These are phyloP conservation scores for Micromys minutus DNA, from an alignment of 2,113 vertebrate genomes.

Conservation along the genomic window DNA sequence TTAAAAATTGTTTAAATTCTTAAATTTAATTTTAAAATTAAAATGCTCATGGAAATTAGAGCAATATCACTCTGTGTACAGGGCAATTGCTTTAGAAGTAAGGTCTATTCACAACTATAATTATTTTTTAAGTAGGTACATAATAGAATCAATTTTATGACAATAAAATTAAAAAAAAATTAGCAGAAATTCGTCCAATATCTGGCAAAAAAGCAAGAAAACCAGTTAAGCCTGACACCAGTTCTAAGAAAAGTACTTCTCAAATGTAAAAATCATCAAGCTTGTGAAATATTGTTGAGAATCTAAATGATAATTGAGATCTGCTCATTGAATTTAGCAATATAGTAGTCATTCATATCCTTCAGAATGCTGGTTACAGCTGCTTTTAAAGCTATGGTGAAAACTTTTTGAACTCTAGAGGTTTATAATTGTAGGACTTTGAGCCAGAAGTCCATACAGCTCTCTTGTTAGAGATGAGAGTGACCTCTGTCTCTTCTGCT, in stretches of 20 bases:
- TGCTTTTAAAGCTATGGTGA: background rate
- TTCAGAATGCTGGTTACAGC: too few relatives aligned
- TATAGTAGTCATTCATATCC: background rate
- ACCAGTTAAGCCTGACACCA: background rate
- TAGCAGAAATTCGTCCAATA: background rate
- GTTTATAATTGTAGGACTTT: too few relatives aligned
- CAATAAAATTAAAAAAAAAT: background rate
- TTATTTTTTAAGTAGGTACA: background rate
- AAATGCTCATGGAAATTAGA: too few relatives aligned
- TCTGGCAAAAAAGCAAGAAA: background rate
- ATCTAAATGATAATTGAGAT: background rate
- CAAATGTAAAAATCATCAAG: background rate
- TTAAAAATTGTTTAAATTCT: background rate
- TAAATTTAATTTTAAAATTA: too few relatives aligned
- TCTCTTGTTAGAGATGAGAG: too few relatives aligned
- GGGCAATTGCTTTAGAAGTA: background rate
- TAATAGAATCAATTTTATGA: background rate
- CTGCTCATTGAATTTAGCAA: background rate
- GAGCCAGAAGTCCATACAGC: too few relatives aligned
- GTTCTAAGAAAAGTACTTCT: background rate
- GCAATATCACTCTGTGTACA: background rate
- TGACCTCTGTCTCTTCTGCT: too few relatives aligned
- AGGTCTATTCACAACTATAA: background rate
- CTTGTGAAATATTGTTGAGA: background rate
- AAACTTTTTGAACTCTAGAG: background rate